A percentile compares a stretch with the other conserved stretches of the same genome.
Evolutionary conservation across 1,140 invertebrate species (phyloP).

Genomic region (Heliothis subflexa): DNA sequence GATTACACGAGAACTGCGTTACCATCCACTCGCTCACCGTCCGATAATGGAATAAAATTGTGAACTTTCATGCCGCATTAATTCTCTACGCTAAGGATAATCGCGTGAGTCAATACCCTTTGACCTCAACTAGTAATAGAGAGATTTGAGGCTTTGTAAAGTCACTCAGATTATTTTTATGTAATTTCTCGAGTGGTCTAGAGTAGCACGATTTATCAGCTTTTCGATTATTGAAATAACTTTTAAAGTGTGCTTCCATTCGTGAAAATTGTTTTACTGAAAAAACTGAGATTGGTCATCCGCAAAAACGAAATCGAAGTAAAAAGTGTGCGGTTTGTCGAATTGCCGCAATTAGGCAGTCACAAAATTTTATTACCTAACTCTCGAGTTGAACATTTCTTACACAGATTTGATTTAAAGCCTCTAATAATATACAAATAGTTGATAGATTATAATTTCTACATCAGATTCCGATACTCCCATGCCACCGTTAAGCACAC

Average conservation of each 20-base stretch:
- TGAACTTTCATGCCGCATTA: constrained; percentile 62
- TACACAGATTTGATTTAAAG: constrained; percentile 31
- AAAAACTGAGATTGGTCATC: background rate
- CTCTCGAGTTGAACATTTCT: background rate
- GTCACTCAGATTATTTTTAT: constrained; percentile 6
- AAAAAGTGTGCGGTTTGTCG: background rate
- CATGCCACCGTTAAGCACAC: constrained; percentile 42
- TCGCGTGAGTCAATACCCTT: constrained; percentile 48
- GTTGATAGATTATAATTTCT: constrained; percentile 33
- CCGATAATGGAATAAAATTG: constrained; percentile 73
- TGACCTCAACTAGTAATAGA: constrained; percentile 20
- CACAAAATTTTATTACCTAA: constrained; percentile 8
- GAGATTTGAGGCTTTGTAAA: constrained; percentile 4
- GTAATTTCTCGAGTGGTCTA: constrained; percentile 1
- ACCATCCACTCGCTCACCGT: constrained; percentile 60
- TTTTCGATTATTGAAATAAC: background rate
- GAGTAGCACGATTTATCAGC: background rate
- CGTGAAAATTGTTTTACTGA: background rate
- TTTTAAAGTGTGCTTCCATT: background rate
- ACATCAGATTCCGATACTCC: constrained; percentile 22
- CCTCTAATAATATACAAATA: constrained; percentile 42
- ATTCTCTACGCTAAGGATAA: constrained; percentile 53
- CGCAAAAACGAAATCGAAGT: background rate
- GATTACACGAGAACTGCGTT: constrained; percentile 80
- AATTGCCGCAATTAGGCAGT: background rate